Evolutionary conservation across 2,888 invertebrate species (phyloP).

Genomic region (Melieria omissa): DNA sequence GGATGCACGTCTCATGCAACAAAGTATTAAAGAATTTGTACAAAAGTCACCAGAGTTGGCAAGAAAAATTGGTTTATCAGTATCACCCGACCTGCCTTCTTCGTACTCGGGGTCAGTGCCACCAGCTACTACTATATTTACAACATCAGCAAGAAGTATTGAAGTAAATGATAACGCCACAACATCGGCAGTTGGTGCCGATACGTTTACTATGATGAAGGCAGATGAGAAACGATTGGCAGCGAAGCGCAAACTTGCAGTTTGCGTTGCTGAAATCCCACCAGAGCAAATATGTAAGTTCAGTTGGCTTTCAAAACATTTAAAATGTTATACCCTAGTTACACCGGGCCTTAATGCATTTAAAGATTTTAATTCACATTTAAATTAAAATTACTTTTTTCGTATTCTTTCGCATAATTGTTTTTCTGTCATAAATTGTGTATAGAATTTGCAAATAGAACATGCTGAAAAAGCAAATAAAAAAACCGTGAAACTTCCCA

Average conservation of each 20-base stretch:
- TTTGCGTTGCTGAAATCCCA: slow-evolving; percentile 59
- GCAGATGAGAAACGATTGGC: slow-evolving; percentile 67
- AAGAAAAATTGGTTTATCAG: slow-evolving; percentile 70
- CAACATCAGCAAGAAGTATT: slow-evolving; percentile 7
- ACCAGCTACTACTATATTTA: slow-evolving; percentile 4
- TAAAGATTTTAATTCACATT: too few relatives aligned
- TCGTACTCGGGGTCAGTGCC: background rate
- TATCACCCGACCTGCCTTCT: background rate
- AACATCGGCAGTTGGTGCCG: slow-evolving; percentile 44
- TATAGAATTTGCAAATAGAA: too few relatives aligned
- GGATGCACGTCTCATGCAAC: slow-evolving; percentile 74
- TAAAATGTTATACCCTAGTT: too few relatives aligned
- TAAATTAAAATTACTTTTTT: too few relatives aligned
- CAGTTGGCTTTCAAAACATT: background rate
- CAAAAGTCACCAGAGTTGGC: slow-evolving; percentile 73
- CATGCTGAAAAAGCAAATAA: too few relatives aligned
- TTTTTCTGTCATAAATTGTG: too few relatives aligned
- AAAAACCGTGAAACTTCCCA: too few relatives aligned
- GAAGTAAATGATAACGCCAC: background rate
- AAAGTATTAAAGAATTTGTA: slow-evolving; percentile 73
- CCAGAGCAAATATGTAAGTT: slow-evolving; percentile 65
- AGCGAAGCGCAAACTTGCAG: slow-evolving; percentile 67
- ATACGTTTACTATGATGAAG: slow-evolving; percentile 69
- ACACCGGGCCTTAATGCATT: too few relatives aligned
- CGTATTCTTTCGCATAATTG: too few relatives aligned